Evolutionary conservation across 2,888 invertebrate genomes (phyloP).

Genomic region (Epinotia demarniana): DNA sequence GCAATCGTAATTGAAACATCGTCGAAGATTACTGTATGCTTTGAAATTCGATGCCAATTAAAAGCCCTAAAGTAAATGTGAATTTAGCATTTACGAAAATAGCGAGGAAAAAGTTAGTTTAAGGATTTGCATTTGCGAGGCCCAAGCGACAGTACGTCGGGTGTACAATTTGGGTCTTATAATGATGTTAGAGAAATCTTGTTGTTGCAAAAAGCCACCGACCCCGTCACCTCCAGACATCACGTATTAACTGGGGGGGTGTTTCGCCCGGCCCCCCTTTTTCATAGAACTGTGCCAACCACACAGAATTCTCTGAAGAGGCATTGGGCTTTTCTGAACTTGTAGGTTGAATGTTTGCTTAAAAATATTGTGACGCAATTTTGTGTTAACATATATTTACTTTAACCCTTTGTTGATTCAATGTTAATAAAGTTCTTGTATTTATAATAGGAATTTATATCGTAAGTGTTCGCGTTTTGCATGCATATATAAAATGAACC

Average conservation of each 20-base stretch:
- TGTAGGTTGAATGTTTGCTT: slow-evolving; percentile 10
- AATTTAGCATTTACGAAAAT: slow-evolving; percentile 11
- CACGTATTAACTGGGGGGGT: slow-evolving; percentile 54
- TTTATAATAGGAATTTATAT: background rate
- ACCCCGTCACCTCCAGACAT: slow-evolving; percentile 65
- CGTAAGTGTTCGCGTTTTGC: background rate
- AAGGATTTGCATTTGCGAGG: slow-evolving; percentile 18
- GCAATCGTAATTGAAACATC: background rate
- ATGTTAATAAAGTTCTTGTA: background rate
- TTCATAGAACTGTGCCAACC: slow-evolving; percentile 42
- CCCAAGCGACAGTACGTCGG: slow-evolving; percentile 26
- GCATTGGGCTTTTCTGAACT: slow-evolving; percentile 24
- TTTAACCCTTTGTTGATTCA: slow-evolving; percentile 26
- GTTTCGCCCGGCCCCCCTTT: slow-evolving; percentile 36
- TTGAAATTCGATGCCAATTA: slow-evolving; percentile 10
- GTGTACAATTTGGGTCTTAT: slow-evolving; percentile 50
- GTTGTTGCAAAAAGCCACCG: slow-evolving; percentile 56
- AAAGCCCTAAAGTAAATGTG: slow-evolving; percentile 5
- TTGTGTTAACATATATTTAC: slow-evolving; percentile 5
- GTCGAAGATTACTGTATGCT: background rate
- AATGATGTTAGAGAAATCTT: slow-evolving; percentile 58
- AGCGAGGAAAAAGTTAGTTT: slow-evolving; percentile 5
- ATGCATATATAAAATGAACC: too few species aligned
- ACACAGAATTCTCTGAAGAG: slow-evolving; percentile 35
- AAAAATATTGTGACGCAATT: slow-evolving; percentile 12